Base-by-base conservation (phyloP, 2,888 invertebrate species). In the Limnephilus marmoratus region DNA sequence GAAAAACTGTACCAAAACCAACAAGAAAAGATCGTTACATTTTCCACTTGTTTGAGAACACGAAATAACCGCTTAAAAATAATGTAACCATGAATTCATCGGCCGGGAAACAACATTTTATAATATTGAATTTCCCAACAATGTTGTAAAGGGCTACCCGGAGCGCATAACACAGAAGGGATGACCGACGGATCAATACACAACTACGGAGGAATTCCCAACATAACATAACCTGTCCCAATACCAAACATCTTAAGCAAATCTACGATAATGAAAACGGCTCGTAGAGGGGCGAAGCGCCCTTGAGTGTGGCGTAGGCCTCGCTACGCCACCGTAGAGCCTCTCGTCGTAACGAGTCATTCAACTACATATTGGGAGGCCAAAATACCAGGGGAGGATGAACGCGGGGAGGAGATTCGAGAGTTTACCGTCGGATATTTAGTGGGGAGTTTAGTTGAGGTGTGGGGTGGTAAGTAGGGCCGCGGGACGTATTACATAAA, bases 331-430 rank as follows among this genome's bases (percentile, higher is more conserved):
- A 9, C 68, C 86, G 86, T 86, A 86, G 86, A 41, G 49, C 41
- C 31, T 12, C 88, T 88, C 13, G 31, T 80, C 88, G 80, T 68
- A 37, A 37, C 89, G 82, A 89, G 89, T 90, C 89, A 89, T 81
- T 85, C 34, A 41, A 87, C 87, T 49, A 68, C 53, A 80, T 88
- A 88, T 89, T 82, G 91, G 68, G 91, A 91, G 89, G 53, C 89
- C 82, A 81, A 86, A 91, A 87, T 91, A 91, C 82, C 91, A 91
- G 91, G 91, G 34, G 53, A 31, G 18, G 37, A 91, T n/a, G 34
- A 81, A 81, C 81, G 3, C 15, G 29, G 9, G 88, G 37, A 31
- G 83, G 34, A n/a, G 49, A 18, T 34, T 53, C 41, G 31, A 80
- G 80, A 15, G 15, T 53, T 24, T 31, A 29, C 34, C 53, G 41